phyloP scores from a whole-genome alignment of 2,113 vertebrate genomes.

The Oncorhynchus masou region DNA sequence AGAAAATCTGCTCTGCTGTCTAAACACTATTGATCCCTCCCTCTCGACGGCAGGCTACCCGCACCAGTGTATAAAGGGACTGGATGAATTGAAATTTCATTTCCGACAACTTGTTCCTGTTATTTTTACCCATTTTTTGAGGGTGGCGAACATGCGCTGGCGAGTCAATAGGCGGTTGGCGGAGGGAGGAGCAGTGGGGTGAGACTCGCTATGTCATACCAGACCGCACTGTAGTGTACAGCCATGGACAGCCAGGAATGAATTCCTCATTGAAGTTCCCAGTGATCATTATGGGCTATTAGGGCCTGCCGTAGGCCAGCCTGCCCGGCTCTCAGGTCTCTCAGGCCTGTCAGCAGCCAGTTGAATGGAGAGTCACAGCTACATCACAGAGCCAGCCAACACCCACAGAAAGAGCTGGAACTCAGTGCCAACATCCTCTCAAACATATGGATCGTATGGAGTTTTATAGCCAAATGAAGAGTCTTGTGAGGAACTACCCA shows the following conservation, averaged over 20 bases:
- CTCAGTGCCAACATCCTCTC: neutral
- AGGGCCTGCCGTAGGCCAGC: neutral
- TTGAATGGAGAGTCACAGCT: neutral
- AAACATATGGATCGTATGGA: neutral
- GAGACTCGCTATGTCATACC: neutral
- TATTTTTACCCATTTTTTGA: conserved; percentile 79
- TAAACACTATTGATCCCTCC: conserved; percentile 91
- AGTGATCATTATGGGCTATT: conserved; percentile 20
- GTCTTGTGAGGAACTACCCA: neutral
- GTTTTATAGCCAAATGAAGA: neutral
- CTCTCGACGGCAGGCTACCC: conserved; percentile 77
- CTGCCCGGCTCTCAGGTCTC: neutral
- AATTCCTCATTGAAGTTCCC: conserved; percentile 21
- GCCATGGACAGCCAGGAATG: neutral
- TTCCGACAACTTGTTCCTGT: conserved; percentile 89
- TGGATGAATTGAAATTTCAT: conserved; percentile 91
- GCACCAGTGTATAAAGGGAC: conserved; percentile 86
- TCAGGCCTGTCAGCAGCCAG: conserved; percentile 3
- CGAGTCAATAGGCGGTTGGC: conserved; percentile 19
- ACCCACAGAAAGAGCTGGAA: neutral
- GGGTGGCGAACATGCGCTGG: conserved; percentile 70
- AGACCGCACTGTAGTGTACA: neutral
- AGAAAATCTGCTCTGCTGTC: conserved; percentile 89
- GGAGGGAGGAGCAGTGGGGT: neutral
- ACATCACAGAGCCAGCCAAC: conserved; percentile 6